Evolutionary conservation across 2,888 invertebrate genomes (phyloP), one percentile per base, ranked within the genome.

Genomic region (Aproaerema taeniolella): DNA sequence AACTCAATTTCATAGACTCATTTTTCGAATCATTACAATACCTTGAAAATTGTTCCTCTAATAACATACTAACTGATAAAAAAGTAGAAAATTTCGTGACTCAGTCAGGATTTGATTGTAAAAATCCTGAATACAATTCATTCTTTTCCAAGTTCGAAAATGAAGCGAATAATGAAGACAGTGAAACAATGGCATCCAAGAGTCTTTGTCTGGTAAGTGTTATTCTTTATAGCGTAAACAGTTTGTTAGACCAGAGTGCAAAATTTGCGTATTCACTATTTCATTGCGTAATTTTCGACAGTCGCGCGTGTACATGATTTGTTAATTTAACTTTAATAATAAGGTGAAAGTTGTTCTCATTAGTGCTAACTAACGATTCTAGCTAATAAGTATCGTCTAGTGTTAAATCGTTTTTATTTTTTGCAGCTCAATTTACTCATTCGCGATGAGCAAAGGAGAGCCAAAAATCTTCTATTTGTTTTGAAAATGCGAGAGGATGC

Each of bases 131-230:
- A 36, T 80, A 78, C 40, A 60, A 70, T 34, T 65, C 65, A 38
- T 69, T 79, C 52, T 55, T 81, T 46, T 63, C 79, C 14, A 78
- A 73, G 47, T 66, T 79, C 37, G 78, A 79, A 60, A 71, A 75
- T 66, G 73, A 64, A 52, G 53, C 63, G 39, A 64, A 60, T 59
- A 58, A 63, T 52, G 73, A 74, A 39, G 73, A 79, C 53, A 58
- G 62, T 14, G 74, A 82, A 72, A 83, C 83, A 80, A 83, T 80
- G 72, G 79, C 81, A 42, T 79, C 86, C 45, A 80, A 82, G 70
- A 83, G 80, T 72, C 81, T 86, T 75, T 83, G 80, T 76, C 68
- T 83, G 79, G 85, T 86, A 52, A 80, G 79, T 82, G 73, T 72
- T 76, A 61, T 70, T 69, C 63, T 67, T 73, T 61, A 47, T 55